Conservation (phyloP, 2,113 vertebrate genomes). For the Podilymbus podiceps region DNA sequence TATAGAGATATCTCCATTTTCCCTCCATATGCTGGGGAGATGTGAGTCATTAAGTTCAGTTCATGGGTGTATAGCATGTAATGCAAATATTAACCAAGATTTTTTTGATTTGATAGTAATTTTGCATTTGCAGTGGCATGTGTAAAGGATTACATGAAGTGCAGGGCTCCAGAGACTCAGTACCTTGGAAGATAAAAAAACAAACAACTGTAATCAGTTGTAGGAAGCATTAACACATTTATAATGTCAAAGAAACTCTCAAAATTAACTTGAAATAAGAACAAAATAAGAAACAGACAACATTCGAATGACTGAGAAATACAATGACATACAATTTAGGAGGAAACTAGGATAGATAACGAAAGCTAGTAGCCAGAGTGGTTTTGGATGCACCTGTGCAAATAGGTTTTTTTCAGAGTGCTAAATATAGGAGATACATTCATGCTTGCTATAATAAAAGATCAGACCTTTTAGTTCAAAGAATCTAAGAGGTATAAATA, state of each 20-base stretch:
- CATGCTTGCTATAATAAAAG: constrained; percentile 36
- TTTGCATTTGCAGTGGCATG: background rate
- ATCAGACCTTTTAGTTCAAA: constrained; percentile 48
- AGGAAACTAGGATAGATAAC: background rate
- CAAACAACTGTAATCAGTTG: background rate
- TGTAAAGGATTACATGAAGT: background rate
- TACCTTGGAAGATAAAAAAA: background rate
- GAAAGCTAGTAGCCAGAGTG: background rate
- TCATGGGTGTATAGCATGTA: background rate
- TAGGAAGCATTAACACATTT: background rate
- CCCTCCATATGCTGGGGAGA: background rate
- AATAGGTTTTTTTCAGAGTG: background rate
- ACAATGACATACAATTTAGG: background rate
- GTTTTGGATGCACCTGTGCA: constrained; percentile 32
- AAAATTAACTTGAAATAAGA: background rate
- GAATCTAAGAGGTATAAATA: constrained; percentile 42
- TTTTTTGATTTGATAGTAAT: background rate
- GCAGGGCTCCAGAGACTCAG: background rate
- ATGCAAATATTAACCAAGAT: background rate
- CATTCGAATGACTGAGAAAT: background rate
- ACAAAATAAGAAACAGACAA: background rate
- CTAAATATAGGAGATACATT: constrained; percentile 49
- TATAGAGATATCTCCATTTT: background rate
- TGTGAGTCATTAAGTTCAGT: background rate
- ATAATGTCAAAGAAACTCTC: background rate